Evolutionary conservation across 2,113 vertebrate species (phyloP), one percentile per base, ranked within the genome.

Genomic region (Vidua chalybeata): DNA sequence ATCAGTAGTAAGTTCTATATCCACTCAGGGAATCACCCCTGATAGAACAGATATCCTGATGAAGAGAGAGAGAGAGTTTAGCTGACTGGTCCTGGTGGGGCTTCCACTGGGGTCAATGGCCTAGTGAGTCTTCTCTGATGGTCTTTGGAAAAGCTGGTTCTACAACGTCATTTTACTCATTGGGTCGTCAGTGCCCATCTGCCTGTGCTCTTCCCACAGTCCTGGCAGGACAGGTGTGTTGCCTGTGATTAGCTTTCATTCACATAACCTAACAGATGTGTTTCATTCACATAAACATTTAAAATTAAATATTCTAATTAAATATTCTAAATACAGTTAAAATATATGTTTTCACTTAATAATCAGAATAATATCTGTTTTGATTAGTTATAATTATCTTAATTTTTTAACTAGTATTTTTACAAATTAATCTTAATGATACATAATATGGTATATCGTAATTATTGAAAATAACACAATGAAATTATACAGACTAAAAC

Each of bases 101-200:
- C 37, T 84, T 41, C 45, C 55, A 22, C 5, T 51, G 41, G 11
- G 4, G 6, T 64, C 49, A 73, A 2, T 28, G 22, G 4, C 9
- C n/a, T 48, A 35, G 23, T 56, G 46, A 62, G 28, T 11, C 23
- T 85, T 30, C 28, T 69, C 35, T 69, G 61, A 31, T 28, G 26
- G 26, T 18, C 33, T 58, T 80, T 84, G 39, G 24, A 89, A 49
- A 64, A 51, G 8, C 3, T 39, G 23, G 1, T 37, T 61, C 33
- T 87, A 31, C 2, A 5, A 35, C 0, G 0, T n/a, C 35, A 16
- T 64, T 73, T 59, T 49, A 10, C 11, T 84, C 28, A 48, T 5
- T 2, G 3, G 6, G 28, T 62, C 41, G 23, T 35, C 26, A 11
- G 8, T 41, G 62, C 9, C 49, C 24, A 12, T 58, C 37, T 51